phyloP scores from a whole-genome alignment of 2,888 invertebrate species.

The Drosophila monieri region DNA sequence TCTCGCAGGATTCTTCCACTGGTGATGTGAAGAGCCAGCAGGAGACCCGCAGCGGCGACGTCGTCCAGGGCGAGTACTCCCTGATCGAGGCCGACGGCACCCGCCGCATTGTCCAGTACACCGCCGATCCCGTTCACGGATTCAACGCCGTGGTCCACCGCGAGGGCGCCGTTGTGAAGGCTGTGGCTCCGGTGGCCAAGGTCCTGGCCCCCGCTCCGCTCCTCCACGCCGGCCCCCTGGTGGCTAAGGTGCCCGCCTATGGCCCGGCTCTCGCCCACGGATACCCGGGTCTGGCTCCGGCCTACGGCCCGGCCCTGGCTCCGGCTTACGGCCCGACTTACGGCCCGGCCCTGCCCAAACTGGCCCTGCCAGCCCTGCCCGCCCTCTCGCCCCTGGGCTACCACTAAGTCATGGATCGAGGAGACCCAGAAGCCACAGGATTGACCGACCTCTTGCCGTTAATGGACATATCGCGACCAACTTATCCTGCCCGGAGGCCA shows the following conservation, averaged over 20 bases:
- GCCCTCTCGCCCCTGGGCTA: slow-evolving; percentile 61
- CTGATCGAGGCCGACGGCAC: slow-evolving; percentile 86
- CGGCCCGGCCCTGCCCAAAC: slow-evolving; percentile 41
- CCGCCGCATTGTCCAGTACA: slow-evolving; percentile 86
- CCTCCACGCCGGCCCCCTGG: slow-evolving; percentile 64
- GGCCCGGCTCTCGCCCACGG: slow-evolving; percentile 48
- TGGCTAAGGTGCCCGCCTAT: slow-evolving; percentile 69
- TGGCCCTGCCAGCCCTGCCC: slow-evolving; percentile 58
- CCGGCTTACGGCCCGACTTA: slow-evolving; percentile 48
- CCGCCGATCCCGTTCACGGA: slow-evolving; percentile 86
- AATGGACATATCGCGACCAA: slow-evolving; percentile 57
- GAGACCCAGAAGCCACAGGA: slow-evolving; percentile 9
- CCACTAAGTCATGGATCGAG: slow-evolving; percentile 61
- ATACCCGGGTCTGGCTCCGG: slow-evolving; percentile 49
- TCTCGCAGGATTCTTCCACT: slow-evolving; percentile 84
- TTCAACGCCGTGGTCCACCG: slow-evolving; percentile 86
- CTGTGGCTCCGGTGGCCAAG: slow-evolving; percentile 81
- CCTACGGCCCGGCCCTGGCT: slow-evolving; percentile 44
- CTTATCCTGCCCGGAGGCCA: slow-evolving; percentile 48
- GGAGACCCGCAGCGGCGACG: slow-evolving; percentile 85
- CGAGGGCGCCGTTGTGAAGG: slow-evolving; percentile 84
- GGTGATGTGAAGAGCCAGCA: slow-evolving; percentile 86
- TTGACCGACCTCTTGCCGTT: slow-evolving; percentile 61
- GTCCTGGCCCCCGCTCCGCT: slow-evolving; percentile 74
- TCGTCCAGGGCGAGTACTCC: slow-evolving; percentile 86